Percentiles rank a stretch among this genome's conserved stretches.
These are phyloP conservation scores for Sebastes taczanowskii DNA, from an alignment of 2,797 vertebrate species.

Conservation along the genomic window DNA sequence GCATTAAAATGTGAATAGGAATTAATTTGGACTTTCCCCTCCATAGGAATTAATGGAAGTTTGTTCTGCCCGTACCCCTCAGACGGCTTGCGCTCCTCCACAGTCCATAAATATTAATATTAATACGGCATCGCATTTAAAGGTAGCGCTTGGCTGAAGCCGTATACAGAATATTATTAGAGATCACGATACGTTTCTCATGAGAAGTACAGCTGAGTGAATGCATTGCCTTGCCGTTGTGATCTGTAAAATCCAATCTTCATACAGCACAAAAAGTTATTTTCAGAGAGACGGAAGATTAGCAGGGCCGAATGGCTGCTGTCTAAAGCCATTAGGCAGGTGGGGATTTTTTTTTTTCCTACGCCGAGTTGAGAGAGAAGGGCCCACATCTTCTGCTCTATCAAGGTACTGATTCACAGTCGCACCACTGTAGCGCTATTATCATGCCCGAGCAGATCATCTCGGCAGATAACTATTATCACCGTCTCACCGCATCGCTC, in stretches of 20 bases:
- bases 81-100: slow-evolving; percentile 78
- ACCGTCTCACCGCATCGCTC: slow-evolving; percentile 72
- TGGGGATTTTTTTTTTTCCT: slow-evolving; percentile 67
- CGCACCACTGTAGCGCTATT: slow-evolving; percentile 81
- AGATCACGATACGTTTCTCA: slow-evolving; percentile 88
- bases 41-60: slow-evolving; percentile 89
- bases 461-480: slow-evolving; percentile 83
- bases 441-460: slow-evolving; percentile 83
- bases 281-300: slow-evolving; percentile 84
- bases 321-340: slow-evolving; percentile 84
- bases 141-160: slow-evolving; percentile 86
- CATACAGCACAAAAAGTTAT: slow-evolving; percentile 86
- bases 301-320: slow-evolving; percentile 83
- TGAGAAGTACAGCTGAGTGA: slow-evolving; percentile 88
- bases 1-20: slow-evolving; percentile 89
- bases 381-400: slow-evolving; percentile 78
- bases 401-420: slow-evolving; percentile 79
- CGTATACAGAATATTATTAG: slow-evolving; percentile 91
- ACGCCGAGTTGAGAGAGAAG: slow-evolving; percentile 69
- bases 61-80: slow-evolving; percentile 84
- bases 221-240: slow-evolving; percentile 86
- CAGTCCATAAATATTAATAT: slow-evolving; percentile 92
- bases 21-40: slow-evolving; percentile 90
- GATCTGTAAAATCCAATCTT: slow-evolving; percentile 91
- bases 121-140: slow-evolving; percentile 87